Conservation (phyloP, 2,888 invertebrate species). For the Achlya flavicornis region DNA sequence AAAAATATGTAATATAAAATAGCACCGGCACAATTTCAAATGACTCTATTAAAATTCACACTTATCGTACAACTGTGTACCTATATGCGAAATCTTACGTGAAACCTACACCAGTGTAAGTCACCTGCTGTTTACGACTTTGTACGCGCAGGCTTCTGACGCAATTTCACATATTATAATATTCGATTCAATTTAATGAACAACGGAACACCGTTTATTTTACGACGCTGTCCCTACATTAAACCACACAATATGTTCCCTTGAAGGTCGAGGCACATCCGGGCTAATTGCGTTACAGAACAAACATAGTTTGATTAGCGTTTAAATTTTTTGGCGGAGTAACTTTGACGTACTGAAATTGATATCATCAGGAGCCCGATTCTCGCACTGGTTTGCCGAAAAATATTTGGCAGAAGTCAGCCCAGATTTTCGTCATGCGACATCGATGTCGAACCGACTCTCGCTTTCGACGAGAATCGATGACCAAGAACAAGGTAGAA, state of each 20-base stretch:
- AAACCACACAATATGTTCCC: constrained; percentile 16
- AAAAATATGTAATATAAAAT: no score
- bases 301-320: background rate
- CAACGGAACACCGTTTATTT: constrained; percentile 8
- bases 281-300: constrained; percentile 7
- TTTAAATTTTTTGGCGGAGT: background rate
- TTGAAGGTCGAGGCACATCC: constrained; percentile 28
- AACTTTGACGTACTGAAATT: background rate
- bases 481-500: background rate
- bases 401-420: no score
- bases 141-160: background rate
- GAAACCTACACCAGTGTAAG: background rate
- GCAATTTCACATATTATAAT: background rate
- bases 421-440: no score
- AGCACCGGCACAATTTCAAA: no score
- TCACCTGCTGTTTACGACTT: background rate
- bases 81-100: no score
- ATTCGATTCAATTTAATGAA: background rate
- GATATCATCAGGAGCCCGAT: no score
- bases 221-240: constrained; percentile 6
- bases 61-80: no score
- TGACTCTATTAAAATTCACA: no score
- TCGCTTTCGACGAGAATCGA: no score
- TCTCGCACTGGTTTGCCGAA: no score
- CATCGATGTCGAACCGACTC: no score